A percentile compares a stretch with the other conserved stretches of the same genome.
Conservation (phyloP, 2,888 invertebrate species). For the Coelogynopora nodosa region DNA sequence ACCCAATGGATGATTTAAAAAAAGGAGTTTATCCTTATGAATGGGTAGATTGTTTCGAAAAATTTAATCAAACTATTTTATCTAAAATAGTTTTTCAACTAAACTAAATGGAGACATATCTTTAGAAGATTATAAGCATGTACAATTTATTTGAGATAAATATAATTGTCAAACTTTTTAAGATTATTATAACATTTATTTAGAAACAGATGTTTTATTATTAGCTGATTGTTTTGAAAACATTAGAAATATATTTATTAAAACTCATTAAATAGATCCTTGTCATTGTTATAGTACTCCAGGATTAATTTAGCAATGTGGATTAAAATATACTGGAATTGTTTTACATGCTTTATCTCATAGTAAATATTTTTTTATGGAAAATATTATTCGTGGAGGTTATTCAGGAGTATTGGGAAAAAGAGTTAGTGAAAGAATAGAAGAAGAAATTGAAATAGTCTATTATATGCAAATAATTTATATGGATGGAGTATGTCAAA, state of each 20-base stretch:
- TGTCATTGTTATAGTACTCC: neutral
- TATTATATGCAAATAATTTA: no score
- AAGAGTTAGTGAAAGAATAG: no score
- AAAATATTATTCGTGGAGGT: no score
- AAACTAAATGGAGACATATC: neutral
- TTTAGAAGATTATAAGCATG: neutral
- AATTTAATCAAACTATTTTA: neutral
- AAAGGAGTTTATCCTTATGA: neutral
- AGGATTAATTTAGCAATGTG: neutral
- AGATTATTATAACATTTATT: neutral
- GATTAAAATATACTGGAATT: neutral
- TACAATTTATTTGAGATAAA: neutral
- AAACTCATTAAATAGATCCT: neutral
- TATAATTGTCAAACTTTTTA: neutral
- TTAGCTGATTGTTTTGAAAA: neutral
- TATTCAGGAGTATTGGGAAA: no score
- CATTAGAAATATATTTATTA: neutral
- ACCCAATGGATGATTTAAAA: neutral
- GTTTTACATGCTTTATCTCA: neutral
- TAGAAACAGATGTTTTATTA: neutral
- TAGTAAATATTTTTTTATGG: no score
- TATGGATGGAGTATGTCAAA: no score
- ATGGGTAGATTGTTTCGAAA: neutral
- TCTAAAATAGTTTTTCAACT: neutral
- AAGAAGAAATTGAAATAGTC: no score